Evolutionary conservation across 1,140 invertebrate genomes (phyloP).

Genomic region (Orius insidiosus): DNA sequence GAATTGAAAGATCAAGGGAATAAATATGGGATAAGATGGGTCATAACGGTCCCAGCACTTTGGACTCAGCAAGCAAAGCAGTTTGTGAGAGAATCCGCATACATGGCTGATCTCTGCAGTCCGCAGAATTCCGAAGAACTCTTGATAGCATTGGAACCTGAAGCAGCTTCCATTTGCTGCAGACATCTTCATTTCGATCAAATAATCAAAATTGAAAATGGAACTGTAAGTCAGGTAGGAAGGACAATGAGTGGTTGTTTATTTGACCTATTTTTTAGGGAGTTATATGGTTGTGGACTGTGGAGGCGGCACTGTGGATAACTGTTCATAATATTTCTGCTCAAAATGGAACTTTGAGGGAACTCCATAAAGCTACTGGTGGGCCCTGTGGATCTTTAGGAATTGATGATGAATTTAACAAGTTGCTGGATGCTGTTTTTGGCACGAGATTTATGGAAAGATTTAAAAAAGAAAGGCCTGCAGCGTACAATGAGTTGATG

Average conservation of each 20-base stretch:
- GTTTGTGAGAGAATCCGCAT: constrained; percentile 41
- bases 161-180: constrained; percentile 43
- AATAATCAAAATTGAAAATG: constrained; percentile 9
- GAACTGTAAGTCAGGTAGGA: not conserved
- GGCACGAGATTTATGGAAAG: constrained; percentile 33
- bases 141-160: constrained; percentile 40
- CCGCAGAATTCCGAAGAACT: constrained; percentile 31
- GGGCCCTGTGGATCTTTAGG: constrained; percentile 36
- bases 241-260: too few species aligned
- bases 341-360: constrained; percentile 28
- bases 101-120: constrained; percentile 34
- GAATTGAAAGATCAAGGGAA: constrained; percentile 28
- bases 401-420: constrained; percentile 38
- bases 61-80: constrained; percentile 43
- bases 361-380: constrained; percentile 40
- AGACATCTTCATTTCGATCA: constrained; percentile 26
- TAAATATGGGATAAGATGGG: constrained; percentile 36
- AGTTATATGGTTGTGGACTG: constrained; percentile 39
- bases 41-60: constrained; percentile 43
- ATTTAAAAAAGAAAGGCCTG: constrained; percentile 33
- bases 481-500: constrained; percentile 39
- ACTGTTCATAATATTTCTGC: constrained; percentile 39
- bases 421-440: constrained; percentile 33
- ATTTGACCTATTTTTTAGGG: constrained; percentile 3
- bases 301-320: constrained; percentile 42